Percentiles rank a stretch among this genome's conserved stretches.
phyloP scores from a whole-genome alignment of 2,113 vertebrate genomes.

The Sapayoa aenigma region DNA sequence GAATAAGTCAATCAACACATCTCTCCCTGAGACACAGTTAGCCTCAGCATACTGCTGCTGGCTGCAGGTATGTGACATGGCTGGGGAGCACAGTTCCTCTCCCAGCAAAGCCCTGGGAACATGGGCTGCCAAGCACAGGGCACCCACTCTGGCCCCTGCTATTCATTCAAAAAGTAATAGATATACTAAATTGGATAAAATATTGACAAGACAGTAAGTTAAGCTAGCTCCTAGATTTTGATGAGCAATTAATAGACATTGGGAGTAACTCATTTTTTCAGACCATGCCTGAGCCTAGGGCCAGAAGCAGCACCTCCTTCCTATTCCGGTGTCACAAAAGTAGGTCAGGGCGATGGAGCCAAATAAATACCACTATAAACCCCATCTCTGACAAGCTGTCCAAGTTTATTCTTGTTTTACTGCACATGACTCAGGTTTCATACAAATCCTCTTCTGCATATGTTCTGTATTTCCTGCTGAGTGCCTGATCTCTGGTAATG shows the following conservation, averaged over 20 bases:
- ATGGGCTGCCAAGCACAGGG: not conserved
- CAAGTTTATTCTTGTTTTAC: conserved; percentile 29
- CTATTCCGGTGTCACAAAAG: not conserved
- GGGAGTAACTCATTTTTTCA: not conserved
- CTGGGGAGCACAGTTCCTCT: not conserved
- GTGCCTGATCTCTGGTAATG: not conserved
- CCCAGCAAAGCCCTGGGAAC: not conserved
- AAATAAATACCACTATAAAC: not conserved
- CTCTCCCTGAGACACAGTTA: not conserved
- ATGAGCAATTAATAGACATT: not conserved
- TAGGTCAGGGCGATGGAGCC: not conserved
- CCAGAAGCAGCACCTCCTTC: not conserved
- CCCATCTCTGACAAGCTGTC: not conserved
- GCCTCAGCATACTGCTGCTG: not conserved
- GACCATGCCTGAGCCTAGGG: rapidly evolving
- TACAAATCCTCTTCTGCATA: not conserved
- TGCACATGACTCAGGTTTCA: conserved; percentile 18
- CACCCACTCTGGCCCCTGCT: not conserved
- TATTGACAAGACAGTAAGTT: not conserved
- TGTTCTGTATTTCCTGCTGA: not conserved
- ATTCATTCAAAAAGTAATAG: not conserved
- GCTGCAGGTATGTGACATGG: not conserved
- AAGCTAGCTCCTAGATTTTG: not conserved
- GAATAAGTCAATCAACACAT: not conserved
- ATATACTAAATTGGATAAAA: not conserved